Evolutionary conservation across 2,888 invertebrate species (phyloP), one percentile per base, ranked within the genome.

Genomic region (Prenolepis imparis): DNA sequence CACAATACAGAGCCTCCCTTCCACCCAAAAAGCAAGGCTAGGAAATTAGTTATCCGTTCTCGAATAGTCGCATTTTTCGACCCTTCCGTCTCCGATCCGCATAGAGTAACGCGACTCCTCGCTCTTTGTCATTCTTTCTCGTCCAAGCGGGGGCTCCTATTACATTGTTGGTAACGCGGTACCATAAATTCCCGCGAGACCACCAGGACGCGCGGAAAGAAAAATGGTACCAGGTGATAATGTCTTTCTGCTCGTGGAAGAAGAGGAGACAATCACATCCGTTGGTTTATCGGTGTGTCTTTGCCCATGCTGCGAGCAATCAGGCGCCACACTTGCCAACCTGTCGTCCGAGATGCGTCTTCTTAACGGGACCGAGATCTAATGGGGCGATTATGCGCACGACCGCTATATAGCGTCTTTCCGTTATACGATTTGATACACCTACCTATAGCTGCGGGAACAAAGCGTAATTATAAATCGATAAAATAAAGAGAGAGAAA

Each of bases 101-200:
- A 15, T 55, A 21, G 41, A 67, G 3, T 59, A 18, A 44, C 48
- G n/a, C n/a, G 18, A 52, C 48, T 52, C n/a, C 48, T n/a, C 1
- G n/a, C 52, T n/a, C 36, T 48, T 32, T 66, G 52, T 89, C 74
- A 72, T 78, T 70, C 66, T 63, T 72, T 21, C 36, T 44, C 32
- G 64, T 81, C 70, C 75, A 66, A 52, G 63, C 63, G 73, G 32
- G 64, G 48, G 55, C 12, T 32, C 72, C 86, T 89, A 92, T 92
- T 91, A 91, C 89, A 89, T 87, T 87, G 91, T 86, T 86, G 89
- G 90, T 90, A 92, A 89, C 86, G 88, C 87, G 84, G 90, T n/a
- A n/a, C 86, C 90, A 91, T 92, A 92, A 92, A 92, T 90, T 92
- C 87, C 87, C 83, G 86, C 75, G 86, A 89, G 87, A 90, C 88